These are phyloP conservation scores for Poicephalus gulielmi DNA, from an alignment of 2,113 vertebrate genomes.

Conservation along the genomic window DNA sequence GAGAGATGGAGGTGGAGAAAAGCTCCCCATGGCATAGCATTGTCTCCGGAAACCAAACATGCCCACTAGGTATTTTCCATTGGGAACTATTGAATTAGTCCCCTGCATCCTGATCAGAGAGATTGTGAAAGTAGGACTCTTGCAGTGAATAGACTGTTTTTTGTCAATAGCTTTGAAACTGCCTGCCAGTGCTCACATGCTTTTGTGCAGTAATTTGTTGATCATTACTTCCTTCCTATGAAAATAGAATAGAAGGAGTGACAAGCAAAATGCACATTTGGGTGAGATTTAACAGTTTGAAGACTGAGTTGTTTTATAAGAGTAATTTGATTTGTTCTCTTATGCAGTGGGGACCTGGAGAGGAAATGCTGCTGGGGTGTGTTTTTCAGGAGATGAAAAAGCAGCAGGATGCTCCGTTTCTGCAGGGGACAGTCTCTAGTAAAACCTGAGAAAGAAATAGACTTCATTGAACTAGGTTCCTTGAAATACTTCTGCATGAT, in stretches of 20 bases:
- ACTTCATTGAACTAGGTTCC: neutral
- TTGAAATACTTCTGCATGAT: neutral
- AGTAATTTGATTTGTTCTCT: neutral
- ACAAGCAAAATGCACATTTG: conserved; percentile 32
- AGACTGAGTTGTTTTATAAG: neutral
- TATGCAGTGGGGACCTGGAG: neutral
- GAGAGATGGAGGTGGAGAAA: neutral
- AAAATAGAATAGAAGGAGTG: conserved; percentile 31
- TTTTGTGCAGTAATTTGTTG: conserved; percentile 57
- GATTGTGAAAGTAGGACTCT: neutral
- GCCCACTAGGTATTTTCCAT: conserved; percentile 22
- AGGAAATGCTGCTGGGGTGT: neutral
- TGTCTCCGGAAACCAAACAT: conserved; percentile 1
- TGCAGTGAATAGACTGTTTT: neutral
- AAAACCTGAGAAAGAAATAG: neutral
- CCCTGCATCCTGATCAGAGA: conserved; percentile 46
- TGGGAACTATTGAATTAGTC: neutral
- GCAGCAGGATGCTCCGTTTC: neutral
- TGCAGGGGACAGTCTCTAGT: neutral
- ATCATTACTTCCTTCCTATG: conserved; percentile 68
- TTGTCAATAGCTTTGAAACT: conserved; percentile 52
- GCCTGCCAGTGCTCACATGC: neutral
- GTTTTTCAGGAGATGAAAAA: neutral
- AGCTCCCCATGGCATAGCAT: conserved; percentile 8
- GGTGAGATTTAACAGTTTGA: conserved; percentile 8